These are phyloP conservation scores for Sitophilus oryzae DNA, from an alignment of 1,140 invertebrate species.

Conservation along the genomic window DNA sequence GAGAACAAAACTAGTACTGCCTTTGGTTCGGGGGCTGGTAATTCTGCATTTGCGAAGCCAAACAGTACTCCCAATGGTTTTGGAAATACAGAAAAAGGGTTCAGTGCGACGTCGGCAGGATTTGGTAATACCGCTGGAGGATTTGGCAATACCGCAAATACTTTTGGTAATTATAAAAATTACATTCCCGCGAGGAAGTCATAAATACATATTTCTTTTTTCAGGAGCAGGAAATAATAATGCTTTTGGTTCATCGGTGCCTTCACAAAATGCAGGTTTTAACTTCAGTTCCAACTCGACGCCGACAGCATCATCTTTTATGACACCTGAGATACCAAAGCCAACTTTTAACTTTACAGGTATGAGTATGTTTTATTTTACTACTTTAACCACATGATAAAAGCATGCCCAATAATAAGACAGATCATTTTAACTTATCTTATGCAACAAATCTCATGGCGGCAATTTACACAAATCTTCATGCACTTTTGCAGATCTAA, in stretches of 20 bases:
- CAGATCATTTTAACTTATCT: no score
- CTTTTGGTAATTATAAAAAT: constrained; percentile 9
- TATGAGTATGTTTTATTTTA: no score
- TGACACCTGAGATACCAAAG: constrained; percentile 8
- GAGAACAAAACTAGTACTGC: not conserved
- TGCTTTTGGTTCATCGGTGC: not conserved
- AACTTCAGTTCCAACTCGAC: constrained; percentile 6
- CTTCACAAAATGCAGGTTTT: constrained; percentile 6
- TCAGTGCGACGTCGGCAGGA: not conserved
- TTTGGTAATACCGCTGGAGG: not conserved
- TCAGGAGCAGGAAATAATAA: not conserved
- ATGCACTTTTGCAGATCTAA: no score
- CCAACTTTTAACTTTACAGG: constrained; percentile 19
- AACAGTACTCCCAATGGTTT: not conserved
- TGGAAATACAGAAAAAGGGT: not conserved
- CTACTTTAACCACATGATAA: no score
- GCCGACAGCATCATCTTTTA: not conserved
- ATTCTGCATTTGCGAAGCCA: not conserved
- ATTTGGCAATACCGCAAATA: not conserved
- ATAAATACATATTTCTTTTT: not conserved
- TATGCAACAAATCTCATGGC: no score
- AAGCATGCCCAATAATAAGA: no score
- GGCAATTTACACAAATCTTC: no score
- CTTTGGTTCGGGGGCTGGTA: constrained; percentile 6
- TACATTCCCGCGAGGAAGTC: not conserved